Conservation (phyloP, 2,797 vertebrate species). For the Aldrovandia affinis region DNA sequence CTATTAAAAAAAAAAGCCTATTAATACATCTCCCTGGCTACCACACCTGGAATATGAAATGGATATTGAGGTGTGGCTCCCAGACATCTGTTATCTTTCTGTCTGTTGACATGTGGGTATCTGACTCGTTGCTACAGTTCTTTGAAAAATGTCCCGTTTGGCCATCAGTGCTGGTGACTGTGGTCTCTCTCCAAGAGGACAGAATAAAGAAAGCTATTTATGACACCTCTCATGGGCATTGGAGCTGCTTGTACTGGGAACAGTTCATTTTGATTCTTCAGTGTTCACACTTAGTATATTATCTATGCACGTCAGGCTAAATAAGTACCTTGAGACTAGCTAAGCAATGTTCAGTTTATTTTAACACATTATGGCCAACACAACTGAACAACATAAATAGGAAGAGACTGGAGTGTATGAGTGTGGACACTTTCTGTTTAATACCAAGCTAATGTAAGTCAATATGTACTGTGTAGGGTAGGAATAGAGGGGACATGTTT, state of each 20-base stretch:
- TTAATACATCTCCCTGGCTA: constrained; percentile 43
- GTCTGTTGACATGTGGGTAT: constrained; percentile 34
- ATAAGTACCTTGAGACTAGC: constrained; percentile 20
- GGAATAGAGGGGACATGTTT: constrained; percentile 40
- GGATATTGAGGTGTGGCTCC: constrained; percentile 42
- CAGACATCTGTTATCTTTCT: constrained; percentile 40
- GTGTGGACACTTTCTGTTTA: background rate
- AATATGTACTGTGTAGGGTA: constrained; percentile 19
- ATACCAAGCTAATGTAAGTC: constrained; percentile 17
- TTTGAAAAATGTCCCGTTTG: constrained; percentile 16
- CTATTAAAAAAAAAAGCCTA: constrained; percentile 40
- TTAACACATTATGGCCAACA: background rate
- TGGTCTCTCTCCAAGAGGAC: constrained; percentile 12
- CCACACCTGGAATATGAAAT: constrained; percentile 33
- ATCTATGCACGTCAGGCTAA: constrained; percentile 33
- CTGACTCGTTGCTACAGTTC: constrained; percentile 33
- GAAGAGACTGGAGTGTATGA: background rate
- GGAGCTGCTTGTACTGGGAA: constrained; percentile 28
- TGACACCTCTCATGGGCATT: constrained; percentile 32
- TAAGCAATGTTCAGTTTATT: constrained; percentile 3
- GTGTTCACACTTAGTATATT: constrained; percentile 50
- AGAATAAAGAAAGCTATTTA: constrained; percentile 47
- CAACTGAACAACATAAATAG: background rate
- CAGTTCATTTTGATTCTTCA: constrained; percentile 43
- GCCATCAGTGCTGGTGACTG: constrained; percentile 13